phyloP scores from a whole-genome alignment of 2,113 vertebrate genomes.

The Ivindomyrus marchei region DNA sequence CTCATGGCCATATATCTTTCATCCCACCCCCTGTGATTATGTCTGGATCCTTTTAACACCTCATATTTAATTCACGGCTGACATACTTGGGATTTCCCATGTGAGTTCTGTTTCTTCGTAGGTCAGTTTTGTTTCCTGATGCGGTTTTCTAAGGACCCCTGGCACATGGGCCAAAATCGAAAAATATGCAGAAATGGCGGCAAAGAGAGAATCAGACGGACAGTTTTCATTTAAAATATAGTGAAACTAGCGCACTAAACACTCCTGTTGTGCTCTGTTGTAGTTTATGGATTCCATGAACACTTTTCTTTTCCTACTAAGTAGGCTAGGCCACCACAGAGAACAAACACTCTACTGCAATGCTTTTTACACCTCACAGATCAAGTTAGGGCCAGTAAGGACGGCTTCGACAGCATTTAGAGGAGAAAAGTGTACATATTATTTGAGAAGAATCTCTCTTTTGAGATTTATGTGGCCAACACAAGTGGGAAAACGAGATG shows the following conservation, averaged over 20 bases:
- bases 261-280: background rate
- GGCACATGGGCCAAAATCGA: background rate
- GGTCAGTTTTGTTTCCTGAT: constrained; percentile 6
- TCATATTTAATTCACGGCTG: background rate
- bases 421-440: background rate
- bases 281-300: background rate
- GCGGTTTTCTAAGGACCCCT: background rate
- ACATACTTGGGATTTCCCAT: background rate
- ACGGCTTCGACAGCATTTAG: background rate
- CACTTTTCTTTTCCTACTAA: background rate
- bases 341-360: background rate
- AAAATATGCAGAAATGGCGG: background rate
- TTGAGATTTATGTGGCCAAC: background rate
- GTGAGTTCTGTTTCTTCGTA: background rate
- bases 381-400: background rate
- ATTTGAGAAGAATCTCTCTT: background rate
- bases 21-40: background rate
- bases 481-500: background rate
- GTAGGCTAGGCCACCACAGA: background rate
- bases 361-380: background rate
- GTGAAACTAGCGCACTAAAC: background rate
- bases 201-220: background rate
- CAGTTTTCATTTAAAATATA: background rate
- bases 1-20: background rate
- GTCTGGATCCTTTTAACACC: background rate